Evolutionary conservation across 2,113 vertebrate species (phyloP).

Genomic region (Peromyscus leucopus): DNA sequence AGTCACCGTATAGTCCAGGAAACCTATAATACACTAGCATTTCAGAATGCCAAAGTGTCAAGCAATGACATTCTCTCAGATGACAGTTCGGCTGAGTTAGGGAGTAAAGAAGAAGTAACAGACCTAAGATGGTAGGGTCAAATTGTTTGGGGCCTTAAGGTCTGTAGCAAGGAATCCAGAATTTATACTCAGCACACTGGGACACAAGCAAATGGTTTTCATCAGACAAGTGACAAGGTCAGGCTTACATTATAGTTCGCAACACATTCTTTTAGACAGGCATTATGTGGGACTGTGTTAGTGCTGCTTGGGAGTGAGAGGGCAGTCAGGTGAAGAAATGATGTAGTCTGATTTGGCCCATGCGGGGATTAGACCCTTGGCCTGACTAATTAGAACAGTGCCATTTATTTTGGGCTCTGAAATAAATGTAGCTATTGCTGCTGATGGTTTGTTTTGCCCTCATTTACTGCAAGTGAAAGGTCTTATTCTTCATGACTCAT

Average conservation of each 20-base stretch:
- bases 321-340: not conserved
- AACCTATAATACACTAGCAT: not conserved
- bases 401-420: not conserved
- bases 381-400: constrained; percentile 19
- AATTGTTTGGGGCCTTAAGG: not conserved
- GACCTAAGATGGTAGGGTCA: not conserved
- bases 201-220: not conserved
- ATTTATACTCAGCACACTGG: not conserved
- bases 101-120: not conserved
- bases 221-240: not conserved
- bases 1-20: not conserved
- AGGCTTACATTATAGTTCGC: not conserved
- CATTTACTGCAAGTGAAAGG: constrained; percentile 60
- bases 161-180: not conserved
- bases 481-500: constrained; percentile 58
- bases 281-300: not conserved
- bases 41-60: not conserved
- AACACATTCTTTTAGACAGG: not conserved
- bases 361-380: not conserved
- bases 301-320: not conserved
- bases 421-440: not conserved
- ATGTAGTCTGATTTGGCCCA: not conserved
- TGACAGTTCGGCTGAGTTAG: not conserved
- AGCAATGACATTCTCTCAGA: not conserved
- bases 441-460: constrained; percentile 52